phyloP scores from a whole-genome alignment of 2,113 vertebrate genomes.

The Glaucomys volans region DNA sequence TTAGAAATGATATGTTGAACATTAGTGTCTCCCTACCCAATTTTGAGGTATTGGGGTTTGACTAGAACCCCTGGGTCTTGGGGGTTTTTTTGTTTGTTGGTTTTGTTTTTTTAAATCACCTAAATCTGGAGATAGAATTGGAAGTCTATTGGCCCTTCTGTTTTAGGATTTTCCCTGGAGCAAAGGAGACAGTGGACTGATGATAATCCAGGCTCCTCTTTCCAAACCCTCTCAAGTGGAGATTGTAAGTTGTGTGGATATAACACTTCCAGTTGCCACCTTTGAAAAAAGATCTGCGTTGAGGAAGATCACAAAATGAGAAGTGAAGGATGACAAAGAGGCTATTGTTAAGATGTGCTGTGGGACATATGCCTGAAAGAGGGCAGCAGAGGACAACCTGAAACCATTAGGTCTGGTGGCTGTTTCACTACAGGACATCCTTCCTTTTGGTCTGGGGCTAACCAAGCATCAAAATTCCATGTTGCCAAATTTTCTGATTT shows the following conservation, averaged over 20 bases:
- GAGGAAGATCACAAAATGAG: background rate
- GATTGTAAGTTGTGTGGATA: constrained; percentile 87
- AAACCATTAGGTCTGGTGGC: constrained; percentile 86
- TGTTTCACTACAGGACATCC: constrained; percentile 84
- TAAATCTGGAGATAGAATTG: constrained; percentile 71
- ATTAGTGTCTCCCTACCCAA: background rate
- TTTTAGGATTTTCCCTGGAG: background rate
- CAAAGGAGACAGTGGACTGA: constrained; percentile 47
- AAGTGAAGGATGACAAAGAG: background rate
- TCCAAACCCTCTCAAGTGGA: constrained; percentile 83
- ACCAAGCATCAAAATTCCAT: constrained; percentile 84
- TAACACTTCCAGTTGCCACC: constrained; percentile 88
- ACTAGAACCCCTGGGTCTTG: constrained; percentile 82
- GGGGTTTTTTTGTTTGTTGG: too few species aligned
- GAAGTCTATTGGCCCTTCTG: constrained; percentile 75
- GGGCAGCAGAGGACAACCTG: constrained; percentile 85
- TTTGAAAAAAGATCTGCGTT: constrained; percentile 61
- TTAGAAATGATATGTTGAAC: constrained; percentile 84
- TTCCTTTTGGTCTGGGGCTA: constrained; percentile 85
- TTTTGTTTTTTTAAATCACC: constrained; percentile 81
- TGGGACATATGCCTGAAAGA: constrained; percentile 85
- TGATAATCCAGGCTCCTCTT: constrained; percentile 87
- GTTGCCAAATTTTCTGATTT: constrained; percentile 85
- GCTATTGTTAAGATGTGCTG: background rate
- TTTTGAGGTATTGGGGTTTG: background rate